Evolutionary conservation across 2,888 invertebrate species (phyloP).

Genomic region (Agrilus biguttatus): DNA sequence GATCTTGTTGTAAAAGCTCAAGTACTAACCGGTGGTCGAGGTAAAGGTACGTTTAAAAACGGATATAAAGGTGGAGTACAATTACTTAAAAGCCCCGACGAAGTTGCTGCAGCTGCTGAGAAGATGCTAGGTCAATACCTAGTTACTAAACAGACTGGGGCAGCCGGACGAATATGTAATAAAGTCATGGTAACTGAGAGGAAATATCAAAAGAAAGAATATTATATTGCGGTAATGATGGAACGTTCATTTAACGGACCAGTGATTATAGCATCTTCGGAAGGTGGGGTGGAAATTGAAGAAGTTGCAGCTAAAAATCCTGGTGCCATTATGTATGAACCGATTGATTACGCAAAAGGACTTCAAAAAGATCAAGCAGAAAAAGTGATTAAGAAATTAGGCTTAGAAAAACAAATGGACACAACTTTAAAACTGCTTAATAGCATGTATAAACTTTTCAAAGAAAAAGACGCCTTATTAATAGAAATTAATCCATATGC

Average conservation of each 20-base stretch:
- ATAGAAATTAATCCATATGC: conserved; percentile 93
- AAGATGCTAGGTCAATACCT: conserved; percentile 84
- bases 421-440: conserved; percentile 64
- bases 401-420: conserved; percentile 48
- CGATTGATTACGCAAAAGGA: conserved; percentile 70
- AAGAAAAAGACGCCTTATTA: conserved; percentile 76
- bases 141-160: conserved; percentile 91
- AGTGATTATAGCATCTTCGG: conserved; percentile 86
- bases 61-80: conserved; percentile 83
- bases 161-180: conserved; percentile 79
- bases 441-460: conserved; percentile 73
- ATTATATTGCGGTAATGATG: conserved; percentile 95
- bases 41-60: conserved; percentile 79
- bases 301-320: conserved; percentile 89
- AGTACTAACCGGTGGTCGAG: conserved; percentile 87
- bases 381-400: conserved; percentile 60
- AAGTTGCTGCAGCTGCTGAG: conserved; percentile 61
- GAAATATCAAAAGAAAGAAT: conserved; percentile 90
- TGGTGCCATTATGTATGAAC: conserved; percentile 83
- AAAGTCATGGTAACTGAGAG: conserved; percentile 92
- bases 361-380: conserved; percentile 61
- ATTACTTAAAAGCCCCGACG: conserved; percentile 63
- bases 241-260: conserved; percentile 81
- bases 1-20: conserved; percentile 81
- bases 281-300: conserved; percentile 94